Conservation (phyloP, 1,140 invertebrate species). For the Tetramorium simillimum region DNA sequence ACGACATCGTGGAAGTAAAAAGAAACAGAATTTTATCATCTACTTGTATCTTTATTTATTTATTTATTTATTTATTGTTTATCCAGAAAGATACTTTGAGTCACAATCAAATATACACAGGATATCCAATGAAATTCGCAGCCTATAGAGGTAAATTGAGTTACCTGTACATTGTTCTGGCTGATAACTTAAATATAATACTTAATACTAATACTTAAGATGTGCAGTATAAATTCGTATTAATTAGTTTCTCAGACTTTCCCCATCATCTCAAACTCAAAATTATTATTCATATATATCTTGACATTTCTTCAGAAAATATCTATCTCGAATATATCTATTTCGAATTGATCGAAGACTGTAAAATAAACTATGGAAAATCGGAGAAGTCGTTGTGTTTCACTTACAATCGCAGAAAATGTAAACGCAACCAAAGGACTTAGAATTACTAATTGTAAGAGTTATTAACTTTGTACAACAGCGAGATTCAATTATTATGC, state of each 20-base stretch:
- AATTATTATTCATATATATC: neutral
- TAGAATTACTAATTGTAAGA: neutral
- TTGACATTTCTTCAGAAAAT: neutral
- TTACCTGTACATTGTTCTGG: too few species aligned
- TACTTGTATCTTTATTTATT: too few species aligned
- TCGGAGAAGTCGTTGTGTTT: neutral
- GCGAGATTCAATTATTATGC: neutral
- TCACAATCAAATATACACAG: too few species aligned
- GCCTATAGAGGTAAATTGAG: too few species aligned
- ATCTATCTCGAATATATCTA: neutral
- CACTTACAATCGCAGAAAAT: neutral
- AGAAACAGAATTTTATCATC: neutral
- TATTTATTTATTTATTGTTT: too few species aligned
- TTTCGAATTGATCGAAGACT: neutral
- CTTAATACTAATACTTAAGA: too few species aligned
- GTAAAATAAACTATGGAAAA: neutral
- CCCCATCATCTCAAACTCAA: neutral
- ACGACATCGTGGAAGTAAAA: neutral
- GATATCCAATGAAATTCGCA: too few species aligned
- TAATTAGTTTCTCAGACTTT: neutral
- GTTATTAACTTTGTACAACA: neutral
- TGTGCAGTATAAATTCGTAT: neutral
- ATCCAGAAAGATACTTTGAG: too few species aligned
- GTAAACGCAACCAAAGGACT: neutral
- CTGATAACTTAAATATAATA: too few species aligned